phyloP scores from a whole-genome alignment of 2,888 invertebrate genomes.

The Agriopis marginaria region DNA sequence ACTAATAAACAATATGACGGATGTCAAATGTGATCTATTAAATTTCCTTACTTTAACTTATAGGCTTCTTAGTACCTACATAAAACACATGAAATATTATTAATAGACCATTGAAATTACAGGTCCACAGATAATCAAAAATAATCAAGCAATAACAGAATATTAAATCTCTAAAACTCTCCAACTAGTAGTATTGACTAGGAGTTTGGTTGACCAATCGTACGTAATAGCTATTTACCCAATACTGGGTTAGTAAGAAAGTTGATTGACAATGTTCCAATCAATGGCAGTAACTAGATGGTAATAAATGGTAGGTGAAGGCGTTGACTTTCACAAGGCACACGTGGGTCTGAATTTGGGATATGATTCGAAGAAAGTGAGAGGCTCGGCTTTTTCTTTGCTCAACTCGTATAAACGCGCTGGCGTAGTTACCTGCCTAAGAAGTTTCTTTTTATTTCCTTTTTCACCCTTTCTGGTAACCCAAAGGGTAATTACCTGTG shows the following conservation, averaged over 20 bases:
- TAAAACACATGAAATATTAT: too few relatives aligned
- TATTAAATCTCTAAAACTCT: background rate
- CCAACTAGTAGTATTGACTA: background rate
- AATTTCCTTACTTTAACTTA: too few relatives aligned
- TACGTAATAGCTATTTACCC: slow-evolving; percentile 11
- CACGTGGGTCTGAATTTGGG: slow-evolving; percentile 63
- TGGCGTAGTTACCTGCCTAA: slow-evolving; percentile 39
- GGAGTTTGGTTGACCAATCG: slow-evolving; percentile 15
- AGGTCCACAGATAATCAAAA: too few relatives aligned
- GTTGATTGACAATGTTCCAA: slow-evolving; percentile 62
- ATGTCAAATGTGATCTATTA: too few relatives aligned
- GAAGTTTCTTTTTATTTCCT: slow-evolving; percentile 36
- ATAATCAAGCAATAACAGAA: too few relatives aligned
- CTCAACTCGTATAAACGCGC: slow-evolving; percentile 66
- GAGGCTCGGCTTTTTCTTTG: slow-evolving; percentile 79
- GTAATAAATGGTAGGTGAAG: slow-evolving; percentile 60
- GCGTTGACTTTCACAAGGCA: slow-evolving; percentile 75
- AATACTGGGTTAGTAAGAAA: slow-evolving; percentile 57
- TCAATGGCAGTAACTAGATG: slow-evolving; percentile 61
- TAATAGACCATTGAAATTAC: too few relatives aligned
- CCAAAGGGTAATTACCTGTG: slow-evolving; percentile 58
- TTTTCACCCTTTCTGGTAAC: slow-evolving; percentile 36
- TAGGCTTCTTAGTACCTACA: too few relatives aligned
- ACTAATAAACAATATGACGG: too few relatives aligned
- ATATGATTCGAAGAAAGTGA: slow-evolving; percentile 78